A percentile compares a stretch with the other conserved stretches of the same genome.
Conservation (phyloP, 2,888 invertebrate genomes). For the Drosophila subquinaria region DNA sequence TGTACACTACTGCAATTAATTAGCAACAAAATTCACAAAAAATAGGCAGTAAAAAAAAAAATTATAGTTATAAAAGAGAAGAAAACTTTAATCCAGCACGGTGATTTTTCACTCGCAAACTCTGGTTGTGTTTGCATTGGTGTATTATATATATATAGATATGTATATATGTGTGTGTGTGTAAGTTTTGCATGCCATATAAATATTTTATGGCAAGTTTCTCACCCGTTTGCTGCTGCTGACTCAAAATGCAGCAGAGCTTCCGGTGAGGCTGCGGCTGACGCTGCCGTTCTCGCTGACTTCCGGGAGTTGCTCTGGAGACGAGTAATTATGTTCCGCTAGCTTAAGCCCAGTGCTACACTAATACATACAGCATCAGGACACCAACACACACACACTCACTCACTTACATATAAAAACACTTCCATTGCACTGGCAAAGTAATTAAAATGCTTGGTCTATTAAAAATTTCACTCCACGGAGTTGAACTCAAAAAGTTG, state of each 20-base stretch:
- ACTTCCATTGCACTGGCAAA: constrained; percentile 49
- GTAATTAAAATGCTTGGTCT: constrained; percentile 82
- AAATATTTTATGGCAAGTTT: constrained; percentile 79
- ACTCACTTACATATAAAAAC: constrained; percentile 6
- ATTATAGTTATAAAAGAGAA: neutral
- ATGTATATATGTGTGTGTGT: constrained; percentile 22
- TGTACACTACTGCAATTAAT: constrained; percentile 73
- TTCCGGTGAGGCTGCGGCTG: constrained; percentile 74
- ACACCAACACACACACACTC: neutral
- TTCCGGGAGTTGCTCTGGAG: constrained; percentile 77
- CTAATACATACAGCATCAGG: constrained; percentile 19
- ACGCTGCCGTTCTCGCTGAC: constrained; percentile 63
- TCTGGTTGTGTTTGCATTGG: constrained; percentile 52
- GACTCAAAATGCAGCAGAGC: constrained; percentile 57
- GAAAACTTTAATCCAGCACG: constrained; percentile 57
- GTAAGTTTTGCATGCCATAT: constrained; percentile 54
- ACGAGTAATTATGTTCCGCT: constrained; percentile 81
- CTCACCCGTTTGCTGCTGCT: constrained; percentile 52
- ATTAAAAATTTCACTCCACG: constrained; percentile 79
- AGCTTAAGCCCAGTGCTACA: constrained; percentile 69
- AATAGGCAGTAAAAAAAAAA: constrained; percentile 40
- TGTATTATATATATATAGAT: constrained; percentile 15
- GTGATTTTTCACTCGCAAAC: constrained; percentile 67
- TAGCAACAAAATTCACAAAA: constrained; percentile 78
- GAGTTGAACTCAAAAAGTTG: constrained; percentile 81